Conservation (phyloP, 2,888 invertebrate genomes). For the Philhelius pedissequus region DNA sequence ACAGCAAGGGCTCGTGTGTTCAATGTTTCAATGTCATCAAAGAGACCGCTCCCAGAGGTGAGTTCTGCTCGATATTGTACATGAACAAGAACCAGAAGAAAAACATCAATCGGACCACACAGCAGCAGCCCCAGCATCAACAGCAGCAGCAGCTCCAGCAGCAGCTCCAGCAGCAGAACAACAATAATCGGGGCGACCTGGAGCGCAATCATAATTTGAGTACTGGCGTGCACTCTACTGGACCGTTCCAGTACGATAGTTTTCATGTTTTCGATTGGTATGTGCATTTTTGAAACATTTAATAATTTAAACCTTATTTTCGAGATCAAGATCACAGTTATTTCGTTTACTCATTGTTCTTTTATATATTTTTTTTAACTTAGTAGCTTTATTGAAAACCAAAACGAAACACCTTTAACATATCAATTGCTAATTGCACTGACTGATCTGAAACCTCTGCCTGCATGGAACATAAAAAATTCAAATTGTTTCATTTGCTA, state of each 20-base stretch:
- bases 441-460: too few species aligned
- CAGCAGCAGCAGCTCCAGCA: conserved; percentile 40
- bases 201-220: conserved; percentile 71
- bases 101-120: conserved; percentile 80
- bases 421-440: too few species aligned
- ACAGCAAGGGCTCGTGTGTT: conserved; percentile 91
- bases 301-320: too few species aligned
- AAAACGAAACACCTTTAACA: too few species aligned
- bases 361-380: too few species aligned
- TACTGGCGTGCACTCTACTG: conserved; percentile 81
- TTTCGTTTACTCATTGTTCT: too few species aligned
- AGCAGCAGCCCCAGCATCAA: conserved; percentile 66
- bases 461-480: too few species aligned
- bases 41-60: conserved; percentile 86
- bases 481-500: too few species aligned
- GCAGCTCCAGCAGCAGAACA: conserved; percentile 68
- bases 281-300: too few species aligned
- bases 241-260: conserved; percentile 88
- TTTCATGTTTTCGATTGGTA: conserved; percentile 94
- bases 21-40: conserved; percentile 92
- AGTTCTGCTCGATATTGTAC: conserved; percentile 92
- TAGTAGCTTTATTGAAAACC: too few species aligned
- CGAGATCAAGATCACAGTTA: too few species aligned
- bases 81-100: conserved; percentile 91
- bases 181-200: conserved; percentile 72